Evolutionary conservation across 37 sponge, comb jelly and placozoan species (phyloP).

Genomic region (Beroe ovata): DNA sequence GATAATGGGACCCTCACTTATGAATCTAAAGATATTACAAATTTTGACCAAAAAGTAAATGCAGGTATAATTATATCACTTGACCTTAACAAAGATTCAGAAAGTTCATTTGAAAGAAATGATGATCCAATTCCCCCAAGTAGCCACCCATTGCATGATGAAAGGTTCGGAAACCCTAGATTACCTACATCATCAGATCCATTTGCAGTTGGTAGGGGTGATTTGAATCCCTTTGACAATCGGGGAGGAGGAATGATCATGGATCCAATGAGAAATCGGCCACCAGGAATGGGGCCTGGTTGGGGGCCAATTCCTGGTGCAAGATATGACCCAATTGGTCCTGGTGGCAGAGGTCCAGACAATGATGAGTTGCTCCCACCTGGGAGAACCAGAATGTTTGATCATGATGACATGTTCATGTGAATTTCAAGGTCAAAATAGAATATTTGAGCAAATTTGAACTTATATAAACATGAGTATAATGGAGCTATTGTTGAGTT

Average conservation of each 20-base stretch:
- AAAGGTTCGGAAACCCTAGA: neutral
- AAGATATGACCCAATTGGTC: constrained; percentile 49
- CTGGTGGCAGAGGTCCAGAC: constrained; percentile 45
- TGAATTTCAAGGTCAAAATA: no score
- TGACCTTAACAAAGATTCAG: neutral
- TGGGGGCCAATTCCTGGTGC: constrained; percentile 32
- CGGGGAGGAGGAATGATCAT: constrained; percentile 49
- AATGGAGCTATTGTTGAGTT: no score
- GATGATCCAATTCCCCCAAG: neutral
- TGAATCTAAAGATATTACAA: neutral
- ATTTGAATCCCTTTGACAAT: constrained; percentile 25
- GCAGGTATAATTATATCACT: neutral
- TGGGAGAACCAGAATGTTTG: constrained; percentile 34
- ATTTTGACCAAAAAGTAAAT: constrained; percentile 20
- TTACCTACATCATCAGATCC: neutral
- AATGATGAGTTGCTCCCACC: constrained; percentile 31
- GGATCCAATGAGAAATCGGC: constrained; percentile 34
- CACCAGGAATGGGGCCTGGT: neutral
- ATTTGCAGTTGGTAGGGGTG: constrained; percentile 49
- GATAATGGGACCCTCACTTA: neutral
- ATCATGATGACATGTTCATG: constrained; percentile 66
- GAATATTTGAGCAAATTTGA: no score
- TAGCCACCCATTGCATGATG: neutral
- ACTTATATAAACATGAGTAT: no score
- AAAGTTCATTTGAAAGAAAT: neutral